phyloP scores from a whole-genome alignment of 2,113 vertebrate genomes.

The Vireo altiloquus region DNA sequence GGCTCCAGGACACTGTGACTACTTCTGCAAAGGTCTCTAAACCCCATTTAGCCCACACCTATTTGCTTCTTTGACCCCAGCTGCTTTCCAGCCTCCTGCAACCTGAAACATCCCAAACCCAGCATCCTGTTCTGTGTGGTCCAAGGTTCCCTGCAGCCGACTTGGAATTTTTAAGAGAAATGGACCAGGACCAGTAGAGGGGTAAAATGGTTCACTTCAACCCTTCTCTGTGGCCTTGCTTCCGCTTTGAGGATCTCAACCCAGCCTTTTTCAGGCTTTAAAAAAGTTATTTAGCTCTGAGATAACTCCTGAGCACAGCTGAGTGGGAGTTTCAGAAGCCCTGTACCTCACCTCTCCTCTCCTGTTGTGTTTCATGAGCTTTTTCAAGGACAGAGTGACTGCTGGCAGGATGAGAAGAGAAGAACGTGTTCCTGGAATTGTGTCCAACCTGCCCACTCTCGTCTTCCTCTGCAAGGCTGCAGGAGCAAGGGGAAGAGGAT shows the following conservation, averaged over 20 bases:
- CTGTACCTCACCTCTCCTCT: not conserved
- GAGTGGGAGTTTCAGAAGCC: not conserved
- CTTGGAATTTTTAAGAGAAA: not conserved
- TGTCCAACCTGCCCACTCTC: conserved; percentile 41
- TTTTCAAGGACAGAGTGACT: not conserved
- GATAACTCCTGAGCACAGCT: not conserved
- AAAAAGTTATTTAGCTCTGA: not conserved
- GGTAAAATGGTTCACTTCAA: not conserved
- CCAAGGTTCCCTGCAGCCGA: not conserved
- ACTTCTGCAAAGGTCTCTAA: not conserved
- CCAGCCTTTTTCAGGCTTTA: not conserved
- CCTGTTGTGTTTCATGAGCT: not conserved
- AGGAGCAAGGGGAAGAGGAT: not conserved
- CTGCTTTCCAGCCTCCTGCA: not conserved
- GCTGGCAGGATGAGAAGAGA: not conserved
- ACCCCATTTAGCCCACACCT: not conserved
- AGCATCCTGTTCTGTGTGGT: rapidly evolving
- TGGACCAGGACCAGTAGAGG: not conserved
- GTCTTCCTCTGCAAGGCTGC: not conserved
- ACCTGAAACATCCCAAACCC: not conserved
- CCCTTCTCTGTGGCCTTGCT: not conserved
- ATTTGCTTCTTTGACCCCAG: not conserved
- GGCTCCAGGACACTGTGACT: not conserved
- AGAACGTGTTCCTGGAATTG: conserved; percentile 46
- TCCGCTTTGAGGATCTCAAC: not conserved